Base-by-base conservation (phyloP, 1,140 invertebrate genomes). In the Aphaenogaster rudis region DNA sequence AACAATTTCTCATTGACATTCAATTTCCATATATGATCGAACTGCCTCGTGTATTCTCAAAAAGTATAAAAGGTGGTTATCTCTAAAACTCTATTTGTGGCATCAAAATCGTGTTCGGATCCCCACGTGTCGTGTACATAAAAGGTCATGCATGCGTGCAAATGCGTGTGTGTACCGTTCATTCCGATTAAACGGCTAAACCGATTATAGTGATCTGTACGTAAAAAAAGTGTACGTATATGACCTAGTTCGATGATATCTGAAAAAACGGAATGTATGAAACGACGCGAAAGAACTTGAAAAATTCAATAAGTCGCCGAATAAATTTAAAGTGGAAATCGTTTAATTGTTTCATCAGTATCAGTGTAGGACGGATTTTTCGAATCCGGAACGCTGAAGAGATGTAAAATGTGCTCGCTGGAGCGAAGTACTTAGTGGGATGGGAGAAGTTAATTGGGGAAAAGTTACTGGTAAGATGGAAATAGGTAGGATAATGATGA, bases 381-480 rank as follows among this genome's bases (percentile, higher is more conserved):
- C 11, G 7, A 21, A 15, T 28, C 4, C 0, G 1, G 7, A 36
- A 52, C n/a, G 28, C 5, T n/a, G 28, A 82, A 50, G 13, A 8
- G 11, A 72, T 61, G n/a, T n/a, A 57, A 82, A 82, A 45, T 61
- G 52, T 36, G 33, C 42, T 45, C 69, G 2, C 3, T 50, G 13
- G n/a, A 50, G 42, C 39, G 13, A 63, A 72, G 3, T 59, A 36
- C 36, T 21, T 66, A 67, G 8, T n/a, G 28, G 1, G 8, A 42
- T 78, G 39, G 15, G 78, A 42, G 17, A 84, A 50, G 8, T 84
- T 84, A 76, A 63, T 61, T 82, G 42, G 9, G n/a, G 48, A 84
- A 76, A 13, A 17, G 69, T 82, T 48, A 21, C 69, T 61, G 28
- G 42, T 84, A 84, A 61, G 17, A 63, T 36, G 54, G 39, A 61